Evolutionary conservation across 2,113 vertebrate species (phyloP), one percentile per base, ranked within the genome.

Genomic region (Caretta caretta): DNA sequence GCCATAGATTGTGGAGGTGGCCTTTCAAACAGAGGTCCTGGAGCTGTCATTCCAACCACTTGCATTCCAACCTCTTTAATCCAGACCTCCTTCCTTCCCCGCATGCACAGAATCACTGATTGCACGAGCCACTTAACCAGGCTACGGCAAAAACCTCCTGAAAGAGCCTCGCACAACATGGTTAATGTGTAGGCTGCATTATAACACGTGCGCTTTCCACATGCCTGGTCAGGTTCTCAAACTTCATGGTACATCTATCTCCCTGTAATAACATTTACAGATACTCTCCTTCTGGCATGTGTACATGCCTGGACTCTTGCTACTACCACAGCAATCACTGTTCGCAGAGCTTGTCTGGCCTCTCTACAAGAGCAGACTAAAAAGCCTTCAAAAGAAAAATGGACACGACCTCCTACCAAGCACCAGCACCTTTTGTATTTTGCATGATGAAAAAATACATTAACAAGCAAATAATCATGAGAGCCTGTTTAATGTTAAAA

Each of bases 171-270:
- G 35, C 50, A 76, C n/a, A 24, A 86, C 95, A 49, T 42, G 82
- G 22, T 87, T 93, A 81, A 94, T 93, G 92, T 96, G 59, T 95
- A 90, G 91, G 54, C 86, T 90, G 76, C 65, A 51, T 78, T 89
- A 91, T 81, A 91, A 91, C 81, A 79, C 65, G 88, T 86, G 88
- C 91, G 88, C 91, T 48, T 92, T 87, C 88, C 76, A 87, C 54
- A 31, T 87, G 84, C 48, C 48, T 93, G 69, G 90, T 42, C 90
- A 93, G 82, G 42, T 87, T 96, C 81, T 93, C 90, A 87, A 95
- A 93, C 78, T 31, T 84, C 89, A 65, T 4, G 79, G 83, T 57
- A 86, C 85, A 87, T 95, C 94, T 94, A 50, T 51, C 90, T 91
- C 57, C n/a, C 46, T 1, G 1, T 57, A 91, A 95, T 78, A 97